phyloP scores from a whole-genome alignment of 30 jellyfish, hydroid and myxozoan species.

The Aurelia sp. region DNA sequence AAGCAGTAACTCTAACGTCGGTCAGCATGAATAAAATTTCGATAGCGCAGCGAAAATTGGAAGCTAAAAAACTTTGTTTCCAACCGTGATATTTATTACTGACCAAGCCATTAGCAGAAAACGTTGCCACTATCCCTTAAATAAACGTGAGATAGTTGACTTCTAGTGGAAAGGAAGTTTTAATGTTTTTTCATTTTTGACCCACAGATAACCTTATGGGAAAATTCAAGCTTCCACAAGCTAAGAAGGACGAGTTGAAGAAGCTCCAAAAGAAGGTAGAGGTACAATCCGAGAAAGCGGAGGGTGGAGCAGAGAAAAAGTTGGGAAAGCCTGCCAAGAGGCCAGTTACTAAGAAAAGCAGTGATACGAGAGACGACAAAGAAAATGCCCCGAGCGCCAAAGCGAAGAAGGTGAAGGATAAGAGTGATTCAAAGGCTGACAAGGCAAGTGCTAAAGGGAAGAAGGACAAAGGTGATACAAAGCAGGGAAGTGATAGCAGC shows the following conservation, averaged over 20 bases:
- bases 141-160: too few relatives aligned
- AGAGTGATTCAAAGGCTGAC: conserved; percentile 3
- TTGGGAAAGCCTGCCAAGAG: conserved; percentile 2
- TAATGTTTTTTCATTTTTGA: too few relatives aligned
- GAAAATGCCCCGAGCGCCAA: background rate
- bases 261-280: conserved; percentile 26
- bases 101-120: too few relatives aligned
- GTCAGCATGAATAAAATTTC: too few relatives aligned
- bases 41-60: too few relatives aligned
- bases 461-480: too few relatives aligned
- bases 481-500: too few relatives aligned
- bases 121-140: too few relatives aligned
- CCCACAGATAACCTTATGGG: conserved; percentile 26
- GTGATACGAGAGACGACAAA: background rate
- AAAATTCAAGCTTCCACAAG: conserved; percentile 39
- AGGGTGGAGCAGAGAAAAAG: background rate
- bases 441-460: conserved; percentile 13
- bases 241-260: conserved; percentile 43
- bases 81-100: too few relatives aligned
- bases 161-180: too few relatives aligned
- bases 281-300: conserved; percentile 6
- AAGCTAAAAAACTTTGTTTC: too few relatives aligned
- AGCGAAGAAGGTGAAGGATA: background rate
- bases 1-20: too few relatives aligned
- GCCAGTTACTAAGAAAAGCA: conserved; percentile 11